Base-by-base conservation (phyloP, 2,888 invertebrate genomes). In the Phaonia tiefii region DNA sequence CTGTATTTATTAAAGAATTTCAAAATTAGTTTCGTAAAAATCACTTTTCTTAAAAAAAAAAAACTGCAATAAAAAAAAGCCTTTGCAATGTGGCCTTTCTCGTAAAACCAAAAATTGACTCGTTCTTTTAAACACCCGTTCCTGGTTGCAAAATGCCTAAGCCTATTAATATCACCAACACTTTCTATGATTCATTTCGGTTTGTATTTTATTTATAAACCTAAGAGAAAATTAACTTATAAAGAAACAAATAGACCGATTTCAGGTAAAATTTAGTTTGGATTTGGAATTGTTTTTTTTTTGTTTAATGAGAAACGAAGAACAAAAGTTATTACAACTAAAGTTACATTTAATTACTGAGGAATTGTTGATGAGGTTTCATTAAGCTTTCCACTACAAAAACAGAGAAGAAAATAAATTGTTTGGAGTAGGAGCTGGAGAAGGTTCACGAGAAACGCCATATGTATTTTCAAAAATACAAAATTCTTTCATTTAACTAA, bases 311-410 rank as follows among this genome's bases (percentile, higher is more conserved):
- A 37, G n/a, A 63, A 22, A 63, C 63, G 22, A 39, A 63, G 42
- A 63, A 60, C 5, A 22, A 7, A 56, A 10, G 15, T 63, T 22
- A 63, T 63, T 63, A 63, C 39, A 63, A 63, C 63, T 63, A 63
- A 63, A 63, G 42, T 63, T 63, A 63, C 63, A 42, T 37, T 63
- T 63, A 63, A 42, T 31, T 31, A 31, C 42, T 63, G 39, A 63
- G 63, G 63, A 63, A 63, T 63, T 63, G 17, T 39, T 63, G 39
- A 63, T 63, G 63, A 63, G 63, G 63, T 17, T 42, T 42, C 39
- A 63, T 63, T 63, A 22, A 22, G 63, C 26, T 39, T 42, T 54
- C 25, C 31, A 5, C 8, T 25, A 54, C 54, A 25, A n/a, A n/a
- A 13, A 11, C 1, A 11, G 25, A 54, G 31, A n/a, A n/a, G 22